Base-by-base conservation (phyloP, 2,888 invertebrate species). In the Leucophenga maculata region DNA sequence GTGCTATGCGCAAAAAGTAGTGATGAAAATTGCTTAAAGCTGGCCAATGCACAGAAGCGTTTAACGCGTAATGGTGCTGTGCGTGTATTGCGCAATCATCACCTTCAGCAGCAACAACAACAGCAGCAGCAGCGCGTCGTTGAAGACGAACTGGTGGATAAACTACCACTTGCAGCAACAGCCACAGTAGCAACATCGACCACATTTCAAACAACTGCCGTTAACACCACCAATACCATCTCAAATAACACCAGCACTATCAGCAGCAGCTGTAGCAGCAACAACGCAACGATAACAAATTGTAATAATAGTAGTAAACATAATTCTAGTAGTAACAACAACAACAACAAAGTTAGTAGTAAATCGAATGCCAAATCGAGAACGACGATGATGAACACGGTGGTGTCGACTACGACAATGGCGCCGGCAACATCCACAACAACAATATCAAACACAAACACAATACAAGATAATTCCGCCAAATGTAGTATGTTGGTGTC, bases 281-380 rank as follows among this genome's bases (percentile, higher is more conserved):
- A 69, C 44, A 75, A 79, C 75, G 69, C 78, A 84, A 83, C 83
- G 83, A 85, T 75, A 75, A 81, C 77, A 80, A 76, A 70, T 81
- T 83, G 73, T 85, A 50, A 54, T 57, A 67, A 67, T 67, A 67
- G 16, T 60, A 57, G 48, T 46, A 64, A 48, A 44, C 39, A 18
- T 64, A 68, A 57, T 64, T 48, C 39, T 39, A 26, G 48, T 39
- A 54, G 50, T 52, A 77, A 76, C 79, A 82, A 72, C 74, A 77
- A 75, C 74, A 77, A 74, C 71, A 74, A 69, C 69, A 75, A 75
- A 13, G 68, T 65, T 71, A 78, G 69, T 74, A 71, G 69, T 69
- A 75, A 77, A 75, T 65, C 75, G 77, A 78, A 75, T 69, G 78
- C 74, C 75, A 85, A 85, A 77, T 74, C 73, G 74, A 86, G 82